phyloP scores from a whole-genome alignment of 1,140 invertebrate species.

The Drosophila pallidifrons region DNA sequence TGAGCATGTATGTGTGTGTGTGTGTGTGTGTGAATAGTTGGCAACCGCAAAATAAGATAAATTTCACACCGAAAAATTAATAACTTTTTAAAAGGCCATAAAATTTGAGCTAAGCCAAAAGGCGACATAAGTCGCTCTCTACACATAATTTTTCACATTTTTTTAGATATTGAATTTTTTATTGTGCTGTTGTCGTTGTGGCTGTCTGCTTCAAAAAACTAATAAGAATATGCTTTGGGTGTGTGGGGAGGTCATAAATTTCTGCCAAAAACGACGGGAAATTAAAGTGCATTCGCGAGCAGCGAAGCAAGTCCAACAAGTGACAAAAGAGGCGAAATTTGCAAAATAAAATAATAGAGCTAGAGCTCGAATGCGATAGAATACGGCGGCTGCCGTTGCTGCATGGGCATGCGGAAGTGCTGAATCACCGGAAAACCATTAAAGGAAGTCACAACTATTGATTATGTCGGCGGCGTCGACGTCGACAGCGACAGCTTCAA shows the following conservation, averaged over 20 bases:
- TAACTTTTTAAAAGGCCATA: constrained; percentile 46
- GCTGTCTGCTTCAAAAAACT: constrained; percentile 30
- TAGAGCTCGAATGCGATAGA: constrained; percentile 10
- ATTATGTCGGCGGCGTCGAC: constrained; percentile 57
- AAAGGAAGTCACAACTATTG: constrained; percentile 78
- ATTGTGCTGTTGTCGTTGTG: not conserved
- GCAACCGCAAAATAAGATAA: constrained; percentile 49
- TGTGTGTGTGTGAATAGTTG: constrained; percentile 16
- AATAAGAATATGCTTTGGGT: constrained; percentile 38
- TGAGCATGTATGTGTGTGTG: constrained; percentile 18
- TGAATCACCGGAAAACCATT: constrained; percentile 78
- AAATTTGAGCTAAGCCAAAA: constrained; percentile 28
- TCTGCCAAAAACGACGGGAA: constrained; percentile 26
- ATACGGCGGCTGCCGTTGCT: not conserved
- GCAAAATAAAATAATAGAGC: constrained; percentile 51
- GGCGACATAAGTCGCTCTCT: constrained; percentile 16
- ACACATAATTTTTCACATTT: constrained; percentile 43
- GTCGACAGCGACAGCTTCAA: constrained; percentile 12
- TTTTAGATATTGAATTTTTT: constrained; percentile 27
- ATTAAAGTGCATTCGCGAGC: constrained; percentile 53
- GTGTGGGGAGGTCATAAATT: constrained; percentile 35
- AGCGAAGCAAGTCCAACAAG: constrained; percentile 56
- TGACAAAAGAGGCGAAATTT: constrained; percentile 58
- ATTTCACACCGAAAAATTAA: constrained; percentile 50
- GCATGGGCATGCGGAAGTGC: constrained; percentile 54